Percentiles rank a stretch among this genome's conserved stretches.
These are phyloP conservation scores for Puffinus mauretanicus DNA, from an alignment of 2,113 vertebrate species.

Conservation along the genomic window DNA sequence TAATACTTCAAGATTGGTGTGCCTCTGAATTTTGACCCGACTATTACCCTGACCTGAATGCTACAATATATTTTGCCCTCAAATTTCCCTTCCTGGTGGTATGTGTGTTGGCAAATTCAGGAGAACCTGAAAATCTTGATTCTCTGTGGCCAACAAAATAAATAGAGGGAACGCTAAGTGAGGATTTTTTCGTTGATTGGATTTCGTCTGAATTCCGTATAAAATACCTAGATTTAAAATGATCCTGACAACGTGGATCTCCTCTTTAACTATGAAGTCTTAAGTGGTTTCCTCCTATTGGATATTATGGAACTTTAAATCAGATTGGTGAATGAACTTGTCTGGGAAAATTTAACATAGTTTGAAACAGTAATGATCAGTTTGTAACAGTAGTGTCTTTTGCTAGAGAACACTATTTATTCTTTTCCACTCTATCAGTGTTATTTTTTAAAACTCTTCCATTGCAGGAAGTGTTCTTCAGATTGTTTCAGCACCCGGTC, in stretches of 20 bases:
- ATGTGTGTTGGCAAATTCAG: neutral
- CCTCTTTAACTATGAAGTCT: neutral
- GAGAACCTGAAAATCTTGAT: neutral
- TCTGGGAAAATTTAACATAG: neutral
- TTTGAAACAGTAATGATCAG: neutral
- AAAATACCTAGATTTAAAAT: neutral
- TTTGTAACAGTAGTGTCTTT: neutral
- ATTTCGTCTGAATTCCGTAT: neutral
- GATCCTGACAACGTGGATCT: neutral
- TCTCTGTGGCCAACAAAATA: neutral
- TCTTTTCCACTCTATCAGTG: neutral
- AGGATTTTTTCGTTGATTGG: neutral
- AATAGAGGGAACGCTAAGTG: neutral
- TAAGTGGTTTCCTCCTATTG: neutral
- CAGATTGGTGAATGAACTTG: neutral
- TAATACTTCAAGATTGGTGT: neutral
- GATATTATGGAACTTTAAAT: neutral
- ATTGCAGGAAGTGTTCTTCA: conserved; percentile 88
- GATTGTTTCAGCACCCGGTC: conserved; percentile 88
- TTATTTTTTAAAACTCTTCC: neutral
- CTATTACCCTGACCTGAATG: neutral
- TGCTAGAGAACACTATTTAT: neutral
- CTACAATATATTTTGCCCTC: neutral
- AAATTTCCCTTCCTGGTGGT: neutral
- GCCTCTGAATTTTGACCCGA: neutral